phyloP scores from a whole-genome alignment of 2,888 invertebrate genomes.

The Salticus scenicus region DNA sequence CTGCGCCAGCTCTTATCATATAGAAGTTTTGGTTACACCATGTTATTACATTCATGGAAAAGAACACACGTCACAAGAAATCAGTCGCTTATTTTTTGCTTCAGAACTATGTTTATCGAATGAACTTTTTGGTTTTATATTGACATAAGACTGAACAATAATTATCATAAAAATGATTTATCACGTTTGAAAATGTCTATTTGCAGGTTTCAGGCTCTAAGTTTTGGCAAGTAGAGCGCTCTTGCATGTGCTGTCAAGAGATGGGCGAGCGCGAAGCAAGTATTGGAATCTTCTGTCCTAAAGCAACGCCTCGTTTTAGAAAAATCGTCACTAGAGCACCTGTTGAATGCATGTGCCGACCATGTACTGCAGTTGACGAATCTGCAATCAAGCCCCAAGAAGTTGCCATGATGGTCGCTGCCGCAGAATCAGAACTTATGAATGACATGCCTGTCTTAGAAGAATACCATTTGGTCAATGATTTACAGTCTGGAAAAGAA shows the following conservation, averaged over 20 bases:
- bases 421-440: not conserved
- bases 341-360: conserved; percentile 94
- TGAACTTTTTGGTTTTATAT: no score
- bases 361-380: conserved; percentile 91
- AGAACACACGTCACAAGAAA: no score
- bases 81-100: no score
- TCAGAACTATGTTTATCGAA: no score
- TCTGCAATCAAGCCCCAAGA: conserved; percentile 91
- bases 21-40: no score
- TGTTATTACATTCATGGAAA: no score
- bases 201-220: conserved; percentile 92
- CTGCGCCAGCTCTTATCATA: no score
- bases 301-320: conserved; percentile 84
- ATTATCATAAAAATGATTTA: no score
- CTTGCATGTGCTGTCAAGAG: conserved; percentile 96
- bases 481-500: conserved; percentile 33
- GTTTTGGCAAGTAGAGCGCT: conserved; percentile 96
- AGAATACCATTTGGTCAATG: conserved; percentile 34
- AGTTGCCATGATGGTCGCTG: conserved; percentile 76
- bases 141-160: no score
- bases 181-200: no score
- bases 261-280: conserved; percentile 93
- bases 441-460: conserved; percentile 35
- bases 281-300: conserved; percentile 90
- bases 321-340: conserved; percentile 93